These are phyloP conservation scores for Frieseomelitta varia DNA, from an alignment of 1,140 invertebrate genomes.

Conservation along the genomic window DNA sequence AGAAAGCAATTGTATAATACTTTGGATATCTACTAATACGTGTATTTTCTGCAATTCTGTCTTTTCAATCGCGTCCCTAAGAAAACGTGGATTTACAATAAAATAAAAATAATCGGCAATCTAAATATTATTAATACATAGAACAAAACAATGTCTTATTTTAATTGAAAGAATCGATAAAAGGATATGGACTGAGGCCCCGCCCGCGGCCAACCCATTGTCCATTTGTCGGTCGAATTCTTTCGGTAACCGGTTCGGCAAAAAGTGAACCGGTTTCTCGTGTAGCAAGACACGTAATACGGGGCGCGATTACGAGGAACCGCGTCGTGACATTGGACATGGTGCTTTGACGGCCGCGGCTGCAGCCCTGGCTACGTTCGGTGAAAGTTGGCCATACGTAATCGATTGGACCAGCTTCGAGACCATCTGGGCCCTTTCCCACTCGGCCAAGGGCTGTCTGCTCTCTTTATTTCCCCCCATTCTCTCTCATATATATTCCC, in stretches of 20 bases:
- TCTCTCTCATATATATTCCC: not conserved
- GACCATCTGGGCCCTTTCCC: not conserved
- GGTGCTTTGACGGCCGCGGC: constrained; percentile 62
- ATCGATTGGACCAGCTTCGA: not conserved
- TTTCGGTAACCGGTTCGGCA: constrained; percentile 45
- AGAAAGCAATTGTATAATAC: too few relatives aligned
- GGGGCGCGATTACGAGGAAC: constrained; percentile 62
- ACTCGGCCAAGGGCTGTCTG: not conserved
- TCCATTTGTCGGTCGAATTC: constrained; percentile 31
- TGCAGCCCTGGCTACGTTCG: constrained; percentile 47
- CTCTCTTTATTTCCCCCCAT: too few relatives aligned
- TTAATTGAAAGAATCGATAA: constrained; percentile 22
- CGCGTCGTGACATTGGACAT: constrained; percentile 67
- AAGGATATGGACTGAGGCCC: not conserved
- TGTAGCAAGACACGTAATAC: constrained; percentile 54
- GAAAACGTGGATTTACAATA: too few relatives aligned
- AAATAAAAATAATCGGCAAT: too few relatives aligned
- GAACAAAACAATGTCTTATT: too few relatives aligned
- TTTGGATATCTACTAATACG: too few relatives aligned
- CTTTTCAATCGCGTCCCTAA: too few relatives aligned
- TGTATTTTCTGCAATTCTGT: too few relatives aligned
- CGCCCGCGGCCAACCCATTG: constrained; percentile 26
- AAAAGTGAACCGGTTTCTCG: constrained; percentile 60
- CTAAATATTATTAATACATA: too few relatives aligned
- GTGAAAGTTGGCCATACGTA: constrained; percentile 56